Evolutionary conservation across 2,113 vertebrate species (phyloP), one percentile per base, ranked within the genome.

Genomic region (Upupa epops): DNA sequence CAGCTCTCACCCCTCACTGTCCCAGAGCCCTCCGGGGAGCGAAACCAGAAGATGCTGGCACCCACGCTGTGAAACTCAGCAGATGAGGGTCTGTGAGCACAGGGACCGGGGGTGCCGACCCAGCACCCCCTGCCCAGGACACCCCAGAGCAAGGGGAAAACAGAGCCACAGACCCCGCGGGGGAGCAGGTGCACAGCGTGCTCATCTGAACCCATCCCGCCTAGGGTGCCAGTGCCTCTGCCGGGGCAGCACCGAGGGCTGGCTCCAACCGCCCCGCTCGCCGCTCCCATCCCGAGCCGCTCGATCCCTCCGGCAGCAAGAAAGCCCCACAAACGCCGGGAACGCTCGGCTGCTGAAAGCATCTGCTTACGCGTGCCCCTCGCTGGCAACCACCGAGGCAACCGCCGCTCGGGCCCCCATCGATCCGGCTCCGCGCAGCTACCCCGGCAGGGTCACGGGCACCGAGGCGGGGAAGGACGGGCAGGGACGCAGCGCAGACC

Each of bases 1-100:
- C n/a, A 5, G 3, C 78, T 5, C 3, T 17, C 6, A 6, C 11
- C 55, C 66, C 59, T 17, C 60, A 4, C 1, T 0, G 3, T 48
- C 28, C 71, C 4, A 25, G 9, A 7, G 65, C 42, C 46, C 60
- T 34, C 32, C 40, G 59, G 49, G 42, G 9, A 56, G 34, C 25
- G 22, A 68, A 52, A 83, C 64, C 7, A 8, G 16, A 2, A 5
- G 28, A 20, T 24, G 76, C 22, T 25, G 34, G 37, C 58, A 81
- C 15, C 25, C 1, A 16, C 14, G n/a, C 21, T 12, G 32, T 17
- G 25, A 49, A 40, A 60, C 0, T 4, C 21, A 5, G 9, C 40
- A 13, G 56, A 5, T 3, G 0, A 28, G 24, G 25, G 56, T 32
- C 40, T 9, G 21, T 3, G 14, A 20, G 45, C 59, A 8, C 36